A percentile compares a stretch with the other conserved stretches of the same genome.
Evolutionary conservation across 2,113 vertebrate genomes (phyloP).

Genomic region (Pterocles gutturalis): DNA sequence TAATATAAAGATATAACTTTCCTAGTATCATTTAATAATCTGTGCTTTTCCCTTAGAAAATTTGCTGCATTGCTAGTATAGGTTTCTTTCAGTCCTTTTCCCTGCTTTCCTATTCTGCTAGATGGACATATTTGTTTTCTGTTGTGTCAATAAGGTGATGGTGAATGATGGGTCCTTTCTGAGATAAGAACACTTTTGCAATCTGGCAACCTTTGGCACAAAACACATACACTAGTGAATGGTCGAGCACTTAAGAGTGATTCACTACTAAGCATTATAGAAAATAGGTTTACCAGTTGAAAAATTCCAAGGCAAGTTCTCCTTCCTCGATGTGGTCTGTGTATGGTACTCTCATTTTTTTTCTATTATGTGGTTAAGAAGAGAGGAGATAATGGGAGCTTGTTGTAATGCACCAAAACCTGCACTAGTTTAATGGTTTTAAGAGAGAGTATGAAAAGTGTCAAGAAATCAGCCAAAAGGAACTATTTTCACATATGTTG

Average conservation of each 20-base stretch:
- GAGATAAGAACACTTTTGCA: conserved; percentile 66
- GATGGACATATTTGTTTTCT: conserved; percentile 57
- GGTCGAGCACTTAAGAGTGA: conserved; percentile 72
- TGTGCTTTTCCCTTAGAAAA: conserved; percentile 61
- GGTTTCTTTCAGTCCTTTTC: not conserved
- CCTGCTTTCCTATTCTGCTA: conserved; percentile 38
- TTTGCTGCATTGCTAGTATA: conserved; percentile 57
- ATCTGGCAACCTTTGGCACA: conserved; percentile 76
- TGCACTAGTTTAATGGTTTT: conserved; percentile 63
- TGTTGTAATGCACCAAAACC: conserved; percentile 64
- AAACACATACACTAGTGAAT: conserved; percentile 67
- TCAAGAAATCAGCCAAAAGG: conserved; percentile 56
- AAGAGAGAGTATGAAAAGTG: conserved; percentile 65
- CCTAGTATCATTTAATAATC: conserved; percentile 52
- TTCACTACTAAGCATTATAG: conserved; percentile 70
- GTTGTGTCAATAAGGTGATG: conserved; percentile 70
- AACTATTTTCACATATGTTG: conserved; percentile 44
- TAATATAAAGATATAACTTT: conserved; percentile 39
- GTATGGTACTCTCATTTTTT: conserved; percentile 55
- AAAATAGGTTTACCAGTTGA: conserved; percentile 74
- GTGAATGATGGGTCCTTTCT: conserved; percentile 66
- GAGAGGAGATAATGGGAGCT: conserved; percentile 64
- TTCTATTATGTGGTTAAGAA: conserved; percentile 72
- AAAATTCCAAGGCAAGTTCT: conserved; percentile 73
- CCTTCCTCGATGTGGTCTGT: conserved; percentile 34